Conservation (phyloP, 2,113 vertebrate genomes). For the Oreochromis niloticus region DNA sequence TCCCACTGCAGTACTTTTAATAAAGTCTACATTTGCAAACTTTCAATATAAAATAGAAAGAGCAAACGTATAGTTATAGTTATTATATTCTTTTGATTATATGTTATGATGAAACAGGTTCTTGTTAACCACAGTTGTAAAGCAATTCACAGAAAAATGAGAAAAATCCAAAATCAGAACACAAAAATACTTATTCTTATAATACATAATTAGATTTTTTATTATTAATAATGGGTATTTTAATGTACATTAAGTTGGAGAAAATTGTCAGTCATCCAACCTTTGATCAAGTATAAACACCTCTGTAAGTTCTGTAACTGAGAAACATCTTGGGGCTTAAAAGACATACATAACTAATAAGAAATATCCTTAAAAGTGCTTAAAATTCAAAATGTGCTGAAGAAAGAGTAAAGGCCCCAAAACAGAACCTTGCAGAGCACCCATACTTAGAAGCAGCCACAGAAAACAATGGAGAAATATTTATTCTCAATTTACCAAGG, state of each 20-base stretch:
- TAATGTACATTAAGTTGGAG: neutral
- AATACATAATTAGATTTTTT: rapidly evolving
- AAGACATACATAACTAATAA: neutral
- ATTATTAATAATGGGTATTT: neutral
- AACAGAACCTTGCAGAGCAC: neutral
- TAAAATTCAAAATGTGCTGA: neutral
- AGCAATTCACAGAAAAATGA: neutral
- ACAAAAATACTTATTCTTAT: neutral
- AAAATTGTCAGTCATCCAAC: neutral
- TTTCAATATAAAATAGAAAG: neutral
- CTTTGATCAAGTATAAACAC: neutral
- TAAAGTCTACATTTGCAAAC: neutral
- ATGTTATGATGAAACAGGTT: neutral
- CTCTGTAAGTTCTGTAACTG: rapidly evolving
- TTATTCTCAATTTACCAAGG: neutral
- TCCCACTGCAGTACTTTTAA: neutral
- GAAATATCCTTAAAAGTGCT: neutral
- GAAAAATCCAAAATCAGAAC: neutral
- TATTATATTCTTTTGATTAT: neutral
- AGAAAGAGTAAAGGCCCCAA: neutral
- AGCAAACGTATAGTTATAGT: neutral
- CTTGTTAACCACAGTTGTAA: neutral
- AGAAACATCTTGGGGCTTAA: neutral
- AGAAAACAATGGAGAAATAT: rapidly evolving
- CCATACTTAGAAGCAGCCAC: neutral